Percentiles rank a stretch among this genome's conserved stretches.
Conservation (phyloP, 2,113 vertebrate genomes). For the Ailuropoda melanoleuca region DNA sequence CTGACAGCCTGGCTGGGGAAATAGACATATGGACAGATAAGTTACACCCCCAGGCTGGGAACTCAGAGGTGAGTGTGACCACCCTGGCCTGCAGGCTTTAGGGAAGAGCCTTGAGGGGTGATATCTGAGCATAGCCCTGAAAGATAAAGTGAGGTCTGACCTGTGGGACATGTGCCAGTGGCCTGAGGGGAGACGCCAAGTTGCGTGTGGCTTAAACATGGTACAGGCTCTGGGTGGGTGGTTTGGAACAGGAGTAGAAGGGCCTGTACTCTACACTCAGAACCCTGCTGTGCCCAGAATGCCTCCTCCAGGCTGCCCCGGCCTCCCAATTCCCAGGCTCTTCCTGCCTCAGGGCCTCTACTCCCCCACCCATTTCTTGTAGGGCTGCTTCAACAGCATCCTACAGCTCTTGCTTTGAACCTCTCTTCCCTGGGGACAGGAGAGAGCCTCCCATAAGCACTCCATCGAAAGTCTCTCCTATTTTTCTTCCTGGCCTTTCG, state of each 20-base stretch:
- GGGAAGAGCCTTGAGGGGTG: too few relatives aligned
- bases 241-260: background rate
- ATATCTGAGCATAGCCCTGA: background rate
- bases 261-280: background rate
- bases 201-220: too few relatives aligned
- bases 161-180: fast-evolving
- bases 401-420: background rate
- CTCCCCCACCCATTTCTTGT: too few relatives aligned
- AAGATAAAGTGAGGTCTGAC: background rate
- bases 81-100: background rate
- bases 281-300: background rate
- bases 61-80: background rate
- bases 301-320: background rate
- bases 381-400: background rate
- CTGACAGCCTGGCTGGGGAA: background rate
- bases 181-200: background rate
- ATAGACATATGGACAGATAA: background rate
- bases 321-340: background rate
- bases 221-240: fast-evolving
- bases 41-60: background rate
- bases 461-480: background rate
- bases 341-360: background rate
- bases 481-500: background rate
- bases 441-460: background rate
- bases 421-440: background rate